Evolutionary conservation across 2,888 invertebrate genomes (phyloP), one percentile per base, ranked within the genome.

Genomic region (Andrena praecox): DNA sequence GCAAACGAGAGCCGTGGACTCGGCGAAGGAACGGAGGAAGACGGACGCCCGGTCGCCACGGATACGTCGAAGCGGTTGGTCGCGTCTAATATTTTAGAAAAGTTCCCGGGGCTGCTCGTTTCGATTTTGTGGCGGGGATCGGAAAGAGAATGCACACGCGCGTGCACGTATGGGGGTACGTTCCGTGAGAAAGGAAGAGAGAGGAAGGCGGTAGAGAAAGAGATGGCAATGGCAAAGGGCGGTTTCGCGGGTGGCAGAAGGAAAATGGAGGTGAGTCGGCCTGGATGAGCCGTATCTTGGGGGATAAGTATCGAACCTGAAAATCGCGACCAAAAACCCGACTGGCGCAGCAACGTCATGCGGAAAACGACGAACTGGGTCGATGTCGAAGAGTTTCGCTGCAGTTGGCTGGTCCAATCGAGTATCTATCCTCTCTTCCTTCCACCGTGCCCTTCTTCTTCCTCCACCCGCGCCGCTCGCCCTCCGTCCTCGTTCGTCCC

Each of bases 311-410:
- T 87, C 86, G 83, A 85, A 83, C 82, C 80, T 80, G 84, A 88
- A 90, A 89, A 90, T 91, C 89, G 85, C 79, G 82, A 85, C 77
- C 82, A 84, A 88, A 88, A 89, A 88, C 78, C 77, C 74, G 62
- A 62, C 73, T 79, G 60, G 82, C 82, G 77, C 76, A 77, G 86
- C 73, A 72, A 80, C 86, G 87, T 87, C 83, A 85, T 83, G 88
- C 83, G 83, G 84, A 85, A 85, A 85, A 86, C 76, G 77, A 85
- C 79, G 86, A 91, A 90, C 84, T 91, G 83, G 90, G 90, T 91
- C 91, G 89, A 80, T 81, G 79, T 81, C 85, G 84, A 89, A 82
- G 87, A 88, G 85, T 88, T 88, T 89, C 70, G 77, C 67, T 78
- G 85, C 78, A 84, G 83, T 85, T 81, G 75, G 71, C 64, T 77